Percentiles rank a stretch among this genome's conserved stretches.
Evolutionary conservation across 1,140 invertebrate species (phyloP).

Genomic region (Cephus cinctus): DNA sequence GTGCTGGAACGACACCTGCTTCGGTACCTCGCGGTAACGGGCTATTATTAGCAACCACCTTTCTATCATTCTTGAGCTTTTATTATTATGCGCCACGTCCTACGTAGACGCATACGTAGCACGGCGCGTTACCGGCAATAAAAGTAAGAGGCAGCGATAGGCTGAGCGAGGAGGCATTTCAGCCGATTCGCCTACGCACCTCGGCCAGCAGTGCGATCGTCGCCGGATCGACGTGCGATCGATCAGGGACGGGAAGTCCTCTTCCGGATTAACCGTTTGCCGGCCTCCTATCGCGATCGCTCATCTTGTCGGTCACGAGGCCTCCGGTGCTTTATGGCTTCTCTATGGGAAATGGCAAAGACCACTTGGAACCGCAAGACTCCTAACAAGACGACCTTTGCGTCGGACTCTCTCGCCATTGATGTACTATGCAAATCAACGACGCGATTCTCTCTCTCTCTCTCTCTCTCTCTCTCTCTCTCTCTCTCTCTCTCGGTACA

Average conservation of each 20-base stretch:
- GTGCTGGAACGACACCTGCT: too few relatives aligned
- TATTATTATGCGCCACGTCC: conserved; percentile 21
- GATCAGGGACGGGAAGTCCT: too few relatives aligned
- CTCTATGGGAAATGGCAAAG: conserved; percentile 29
- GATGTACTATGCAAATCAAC: conserved; percentile 21
- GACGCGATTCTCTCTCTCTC: conserved; percentile 10
- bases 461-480: not conserved
- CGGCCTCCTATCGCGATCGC: conserved; percentile 24
- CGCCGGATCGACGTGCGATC: too few relatives aligned
- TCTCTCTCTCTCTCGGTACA: too few relatives aligned
- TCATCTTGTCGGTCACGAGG: conserved; percentile 20
- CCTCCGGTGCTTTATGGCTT: conserved; percentile 17
- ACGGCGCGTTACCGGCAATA: not conserved
- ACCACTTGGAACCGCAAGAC: conserved; percentile 18
- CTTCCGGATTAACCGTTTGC: too few relatives aligned
- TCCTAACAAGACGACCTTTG: conserved; percentile 21
- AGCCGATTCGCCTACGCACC: too few relatives aligned
- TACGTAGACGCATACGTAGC: conserved; percentile 20
- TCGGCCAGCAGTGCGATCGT: too few relatives aligned
- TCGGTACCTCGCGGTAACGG: too few relatives aligned
- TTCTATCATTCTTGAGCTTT: conserved; percentile 30
- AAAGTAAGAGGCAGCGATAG: conserved; percentile 2
- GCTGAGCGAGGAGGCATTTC: conserved; percentile 9
- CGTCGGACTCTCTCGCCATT: conserved; percentile 1
- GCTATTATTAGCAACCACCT: conserved; percentile 38